Conservation (phyloP, 2,113 vertebrate species). For the Tragelaphus imberbis region DNA sequence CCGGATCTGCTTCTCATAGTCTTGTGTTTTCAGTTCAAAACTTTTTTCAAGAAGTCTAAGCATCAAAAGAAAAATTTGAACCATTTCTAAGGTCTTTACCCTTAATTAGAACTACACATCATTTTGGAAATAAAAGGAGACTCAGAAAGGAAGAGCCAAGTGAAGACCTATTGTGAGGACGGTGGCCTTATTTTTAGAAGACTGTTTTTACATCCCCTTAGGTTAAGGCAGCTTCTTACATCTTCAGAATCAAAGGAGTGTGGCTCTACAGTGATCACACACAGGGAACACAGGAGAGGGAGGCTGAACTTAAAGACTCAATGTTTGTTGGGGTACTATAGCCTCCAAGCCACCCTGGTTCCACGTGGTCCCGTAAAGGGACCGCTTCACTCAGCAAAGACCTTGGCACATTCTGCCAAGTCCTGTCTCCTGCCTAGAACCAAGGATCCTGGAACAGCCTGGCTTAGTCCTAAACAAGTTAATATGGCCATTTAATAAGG, state of each 20-base stretch:
- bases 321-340: not conserved
- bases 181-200: not conserved
- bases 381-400: not conserved
- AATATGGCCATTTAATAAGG: not conserved
- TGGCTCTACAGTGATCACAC: not conserved
- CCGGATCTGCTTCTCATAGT: constrained; percentile 85
- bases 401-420: not conserved
- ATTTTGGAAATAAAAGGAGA: not conserved
- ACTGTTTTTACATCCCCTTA: not conserved
- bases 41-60: constrained; percentile 91
- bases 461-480: not conserved
- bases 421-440: not conserved
- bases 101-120: not conserved
- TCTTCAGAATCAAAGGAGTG: not conserved
- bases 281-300: not conserved
- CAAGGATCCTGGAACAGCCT: not conserved
- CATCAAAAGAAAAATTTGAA: not conserved
- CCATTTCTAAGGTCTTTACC: not conserved
- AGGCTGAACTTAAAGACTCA: not conserved
- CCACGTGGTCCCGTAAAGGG: not conserved
- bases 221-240: not conserved
- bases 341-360: not conserved
- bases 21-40: constrained; percentile 85
- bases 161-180: not conserved
- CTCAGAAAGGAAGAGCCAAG: not conserved